Evolutionary conservation across 2,888 invertebrate species (phyloP).

Genomic region (Lithophane leautieri): DNA sequence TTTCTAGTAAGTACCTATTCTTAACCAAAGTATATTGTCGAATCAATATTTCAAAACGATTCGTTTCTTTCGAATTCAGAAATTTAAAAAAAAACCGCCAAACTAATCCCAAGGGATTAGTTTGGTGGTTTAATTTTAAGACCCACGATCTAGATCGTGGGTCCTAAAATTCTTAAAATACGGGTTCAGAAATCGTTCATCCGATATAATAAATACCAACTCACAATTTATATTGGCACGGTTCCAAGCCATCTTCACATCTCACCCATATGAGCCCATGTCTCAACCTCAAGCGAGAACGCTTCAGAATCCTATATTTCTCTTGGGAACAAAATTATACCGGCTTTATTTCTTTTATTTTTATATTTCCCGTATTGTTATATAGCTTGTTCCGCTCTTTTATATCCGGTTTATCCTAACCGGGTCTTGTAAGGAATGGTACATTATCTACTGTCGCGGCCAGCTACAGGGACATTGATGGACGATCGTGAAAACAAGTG

Average conservation of each 20-base stretch:
- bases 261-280: background rate
- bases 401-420: too few relatives aligned
- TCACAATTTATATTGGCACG: slow-evolving; percentile 19
- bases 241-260: background rate
- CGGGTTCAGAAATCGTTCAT: background rate
- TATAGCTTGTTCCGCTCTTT: too few relatives aligned
- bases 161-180: background rate
- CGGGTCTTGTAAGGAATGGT: too few relatives aligned
- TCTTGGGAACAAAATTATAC: slow-evolving; percentile 5
- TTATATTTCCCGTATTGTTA: too few relatives aligned
- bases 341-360: background rate
- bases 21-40: too few relatives aligned
- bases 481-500: too few relatives aligned
- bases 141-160: background rate
- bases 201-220: background rate
- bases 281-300: slow-evolving; percentile 3
- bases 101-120: too few relatives aligned
- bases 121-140: too few relatives aligned
- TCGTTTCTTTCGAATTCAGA: background rate
- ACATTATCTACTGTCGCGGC: too few relatives aligned
- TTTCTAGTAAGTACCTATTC: background rate
- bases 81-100: background rate
- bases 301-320: slow-evolving; percentile 22
- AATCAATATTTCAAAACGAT: background rate
- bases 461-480: too few relatives aligned